phyloP scores from a whole-genome alignment of 2,888 invertebrate genomes.

The Clunio marinus region DNA sequence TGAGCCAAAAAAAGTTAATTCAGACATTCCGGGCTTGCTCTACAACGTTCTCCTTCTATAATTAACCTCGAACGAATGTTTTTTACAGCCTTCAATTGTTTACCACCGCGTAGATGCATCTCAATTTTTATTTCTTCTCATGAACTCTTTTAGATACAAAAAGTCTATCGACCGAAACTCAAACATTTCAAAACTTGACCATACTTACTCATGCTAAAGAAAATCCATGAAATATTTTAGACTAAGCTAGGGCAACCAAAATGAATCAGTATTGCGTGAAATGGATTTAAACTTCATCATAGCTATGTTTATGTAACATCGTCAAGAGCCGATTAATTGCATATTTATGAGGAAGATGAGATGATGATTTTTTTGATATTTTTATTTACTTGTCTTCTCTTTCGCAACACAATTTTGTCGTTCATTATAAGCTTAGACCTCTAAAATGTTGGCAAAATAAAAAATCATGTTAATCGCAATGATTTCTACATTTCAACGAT shows the following conservation, averaged over 20 bases:
- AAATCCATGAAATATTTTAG: conserved; percentile 5
- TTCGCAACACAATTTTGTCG: too few species aligned
- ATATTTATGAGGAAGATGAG: not conserved
- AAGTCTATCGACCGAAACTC: not conserved
- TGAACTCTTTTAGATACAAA: not conserved
- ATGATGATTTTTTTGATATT: too few species aligned
- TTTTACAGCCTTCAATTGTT: conserved; percentile 11
- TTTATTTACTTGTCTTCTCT: too few species aligned
- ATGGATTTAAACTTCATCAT: not conserved
- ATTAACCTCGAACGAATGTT: not conserved
- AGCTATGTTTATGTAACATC: not conserved
- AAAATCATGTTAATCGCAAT: too few species aligned
- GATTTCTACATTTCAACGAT: too few species aligned
- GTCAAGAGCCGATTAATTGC: not conserved
- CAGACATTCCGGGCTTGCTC: conserved; percentile 20
- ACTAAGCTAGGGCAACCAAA: not conserved
- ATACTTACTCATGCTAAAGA: conserved; percentile 9
- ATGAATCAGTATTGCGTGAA: not conserved
- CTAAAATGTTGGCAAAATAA: too few species aligned
- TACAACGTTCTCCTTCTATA: not conserved
- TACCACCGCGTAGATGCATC: conserved; percentile 11
- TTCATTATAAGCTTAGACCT: too few species aligned
- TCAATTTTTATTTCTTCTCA: not conserved
- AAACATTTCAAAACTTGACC: not conserved
- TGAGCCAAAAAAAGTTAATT: not conserved